A percentile compares a stretch with the other conserved stretches of the same genome.
Conservation (phyloP, 2,113 vertebrate genomes). For the Glaucidium brasilianum region DNA sequence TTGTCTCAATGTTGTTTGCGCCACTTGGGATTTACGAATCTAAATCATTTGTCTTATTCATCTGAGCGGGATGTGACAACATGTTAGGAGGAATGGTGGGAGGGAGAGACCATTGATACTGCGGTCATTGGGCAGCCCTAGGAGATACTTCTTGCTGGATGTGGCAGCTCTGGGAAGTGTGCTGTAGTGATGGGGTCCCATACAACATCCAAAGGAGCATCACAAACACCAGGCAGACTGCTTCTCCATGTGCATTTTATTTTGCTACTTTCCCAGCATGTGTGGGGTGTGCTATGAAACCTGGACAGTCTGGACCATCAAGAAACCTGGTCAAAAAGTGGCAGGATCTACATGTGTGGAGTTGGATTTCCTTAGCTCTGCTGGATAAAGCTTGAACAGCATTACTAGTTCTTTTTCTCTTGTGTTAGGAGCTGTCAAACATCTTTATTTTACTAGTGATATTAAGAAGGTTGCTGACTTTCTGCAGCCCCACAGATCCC, state of each 20-base stretch:
- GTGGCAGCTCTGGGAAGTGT: not conserved
- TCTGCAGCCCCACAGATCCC: not conserved
- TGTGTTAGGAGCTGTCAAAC: not conserved
- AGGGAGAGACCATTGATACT: not conserved
- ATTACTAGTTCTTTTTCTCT: not conserved
- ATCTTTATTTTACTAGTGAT: not conserved
- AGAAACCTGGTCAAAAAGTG: not conserved
- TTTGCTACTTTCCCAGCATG: not conserved
- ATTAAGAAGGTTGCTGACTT: not conserved
- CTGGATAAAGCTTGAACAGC: not conserved
- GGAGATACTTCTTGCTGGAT: not conserved
- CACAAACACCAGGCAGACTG: not conserved
- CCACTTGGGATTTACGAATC: no score
- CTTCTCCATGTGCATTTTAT: not conserved
- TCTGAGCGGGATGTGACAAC: no score
- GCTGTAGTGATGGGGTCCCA: not conserved
- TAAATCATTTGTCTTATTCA: no score
- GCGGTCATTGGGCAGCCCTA: not conserved
- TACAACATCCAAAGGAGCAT: not conserved
- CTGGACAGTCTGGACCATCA: not conserved
- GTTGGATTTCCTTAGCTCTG: not conserved
- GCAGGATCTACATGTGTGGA: not conserved
- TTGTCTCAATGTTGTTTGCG: no score
- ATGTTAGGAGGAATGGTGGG: fast-evolving
- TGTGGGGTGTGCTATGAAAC: not conserved